Evolutionary conservation across 2,888 invertebrate species (phyloP), one percentile per base, ranked within the genome.

Genomic region (Eupithecia pulchellata): DNA sequence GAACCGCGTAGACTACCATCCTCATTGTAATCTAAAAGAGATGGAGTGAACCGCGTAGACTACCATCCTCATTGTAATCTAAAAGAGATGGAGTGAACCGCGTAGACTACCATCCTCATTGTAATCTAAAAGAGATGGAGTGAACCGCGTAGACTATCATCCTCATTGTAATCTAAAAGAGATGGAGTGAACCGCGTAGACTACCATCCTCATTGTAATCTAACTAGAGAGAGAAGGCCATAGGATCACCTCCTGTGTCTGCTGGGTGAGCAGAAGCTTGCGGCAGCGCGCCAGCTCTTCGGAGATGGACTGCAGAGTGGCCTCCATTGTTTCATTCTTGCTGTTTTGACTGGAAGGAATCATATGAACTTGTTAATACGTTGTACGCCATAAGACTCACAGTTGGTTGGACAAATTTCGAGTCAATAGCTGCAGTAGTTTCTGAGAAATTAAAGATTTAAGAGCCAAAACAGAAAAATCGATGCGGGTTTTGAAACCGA

Each of bases 241-340:
- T 52, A 57, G 20, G 39, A 42, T 69, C 67, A 84, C 83, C 82
- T 84, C 78, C 8, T 34, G 58, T 0, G 77, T 42, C 1, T 77
- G 72, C n/a, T 78, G 80, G 6, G 64, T 65, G 34, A 73, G 78
- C 47, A 91, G 83, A 68, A 92, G 78, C 3, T 70, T 66, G n/a
- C 83, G 81, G 75, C 91, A 91, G 3, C 86, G 85, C 14, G 80
- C 77, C 73, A 92, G 72, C 81, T 92, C 91, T 1, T 83, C 80
- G 5, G 83, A 74, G 63, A 91, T 84, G 9, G 86, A 83, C 0
- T 79, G 77, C 20, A 92, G 79, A 0, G 90, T 83, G 9, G 79
- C 84, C 65, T 90, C 85, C 87, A 91, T 85, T 42, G 83, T 83
- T 60, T 82, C 75, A 6, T 13, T 20, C 11, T n/a, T 32, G 32